Evolutionary conservation across 2,888 invertebrate species (phyloP).

Genomic region (Polylopha cassiicola): DNA sequence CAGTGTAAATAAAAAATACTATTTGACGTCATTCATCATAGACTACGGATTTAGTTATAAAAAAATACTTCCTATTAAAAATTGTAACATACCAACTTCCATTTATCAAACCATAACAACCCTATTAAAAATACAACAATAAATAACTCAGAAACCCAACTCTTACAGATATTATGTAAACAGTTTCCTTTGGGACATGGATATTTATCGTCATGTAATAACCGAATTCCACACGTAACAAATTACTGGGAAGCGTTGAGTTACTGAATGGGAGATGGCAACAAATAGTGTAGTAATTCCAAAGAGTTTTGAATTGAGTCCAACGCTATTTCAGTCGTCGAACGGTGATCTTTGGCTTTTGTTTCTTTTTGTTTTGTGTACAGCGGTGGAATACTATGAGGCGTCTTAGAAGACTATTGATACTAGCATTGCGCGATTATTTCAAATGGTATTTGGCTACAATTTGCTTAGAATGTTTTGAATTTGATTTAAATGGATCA

Average conservation of each 20-base stretch:
- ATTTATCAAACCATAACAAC: no score
- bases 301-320: slow-evolving; percentile 75
- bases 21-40: no score
- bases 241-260: slow-evolving; percentile 62
- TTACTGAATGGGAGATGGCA: slow-evolving; percentile 70
- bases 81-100: no score
- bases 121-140: slow-evolving; percentile 38
- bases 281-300: slow-evolving; percentile 74
- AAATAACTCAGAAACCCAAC: slow-evolving; percentile 38
- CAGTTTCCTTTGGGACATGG: slow-evolving; percentile 39
- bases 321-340: slow-evolving; percentile 70
- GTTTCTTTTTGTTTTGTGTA: slow-evolving; percentile 52
- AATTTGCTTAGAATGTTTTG: no score
- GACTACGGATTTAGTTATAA: no score
- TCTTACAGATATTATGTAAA: slow-evolving; percentile 41
- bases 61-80: no score
- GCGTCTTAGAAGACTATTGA: slow-evolving; percentile 2
- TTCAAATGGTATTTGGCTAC: no score
- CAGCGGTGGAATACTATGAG: slow-evolving; percentile 13
- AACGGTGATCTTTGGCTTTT: slow-evolving; percentile 65
- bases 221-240: slow-evolving; percentile 59
- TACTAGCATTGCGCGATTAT: no score
- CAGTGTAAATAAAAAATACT: no score
- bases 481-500: no score
- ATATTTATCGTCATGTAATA: slow-evolving; percentile 61